These are phyloP conservation scores for Nymphalis io DNA, from an alignment of 1,140 invertebrate genomes.

Conservation along the genomic window DNA sequence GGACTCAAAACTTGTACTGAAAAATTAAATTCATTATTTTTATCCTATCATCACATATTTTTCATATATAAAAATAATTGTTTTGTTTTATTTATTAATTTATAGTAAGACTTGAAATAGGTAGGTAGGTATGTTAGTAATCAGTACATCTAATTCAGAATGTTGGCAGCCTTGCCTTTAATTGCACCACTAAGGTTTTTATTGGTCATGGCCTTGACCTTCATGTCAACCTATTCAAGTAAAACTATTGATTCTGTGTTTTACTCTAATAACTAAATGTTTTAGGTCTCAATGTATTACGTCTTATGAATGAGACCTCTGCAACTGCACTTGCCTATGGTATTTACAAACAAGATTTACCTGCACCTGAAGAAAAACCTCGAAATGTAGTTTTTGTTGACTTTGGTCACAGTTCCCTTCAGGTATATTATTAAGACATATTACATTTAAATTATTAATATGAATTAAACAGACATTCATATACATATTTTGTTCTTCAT, in stretches of 20 bases:
- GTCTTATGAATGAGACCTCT: slow-evolving; percentile 98
- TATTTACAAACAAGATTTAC: slow-evolving; percentile 98
- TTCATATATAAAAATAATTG: too few species aligned
- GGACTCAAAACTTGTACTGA: too few species aligned
- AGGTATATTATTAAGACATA: slow-evolving; percentile 81
- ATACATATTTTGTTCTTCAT: slow-evolving; percentile 46
- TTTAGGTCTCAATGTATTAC: slow-evolving; percentile 94
- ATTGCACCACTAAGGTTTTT: slow-evolving; percentile 9
- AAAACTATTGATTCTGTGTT: slow-evolving; percentile 11
- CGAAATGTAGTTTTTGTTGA: slow-evolving; percentile 96
- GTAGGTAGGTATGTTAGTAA: too few species aligned
- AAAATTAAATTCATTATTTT: too few species aligned
- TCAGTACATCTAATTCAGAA: not conserved
- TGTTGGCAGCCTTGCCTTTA: slow-evolving; percentile 8
- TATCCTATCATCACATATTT: too few species aligned
- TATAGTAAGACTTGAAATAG: too few species aligned
- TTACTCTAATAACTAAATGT: slow-evolving; percentile 15
- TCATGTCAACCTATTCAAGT: not conserved
- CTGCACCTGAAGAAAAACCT: slow-evolving; percentile 91
- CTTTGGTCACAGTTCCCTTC: slow-evolving; percentile 92
- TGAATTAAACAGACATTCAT: not conserved
- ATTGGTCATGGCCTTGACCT: slow-evolving; percentile 26
- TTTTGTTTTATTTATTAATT: too few species aligned
- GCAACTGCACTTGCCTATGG: slow-evolving; percentile 97
- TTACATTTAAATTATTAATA: not conserved